A percentile compares a stretch with the other conserved stretches of the same genome.
Evolutionary conservation across 2,888 invertebrate genomes (phyloP).

Genomic region (Epirrhoe alternata): DNA sequence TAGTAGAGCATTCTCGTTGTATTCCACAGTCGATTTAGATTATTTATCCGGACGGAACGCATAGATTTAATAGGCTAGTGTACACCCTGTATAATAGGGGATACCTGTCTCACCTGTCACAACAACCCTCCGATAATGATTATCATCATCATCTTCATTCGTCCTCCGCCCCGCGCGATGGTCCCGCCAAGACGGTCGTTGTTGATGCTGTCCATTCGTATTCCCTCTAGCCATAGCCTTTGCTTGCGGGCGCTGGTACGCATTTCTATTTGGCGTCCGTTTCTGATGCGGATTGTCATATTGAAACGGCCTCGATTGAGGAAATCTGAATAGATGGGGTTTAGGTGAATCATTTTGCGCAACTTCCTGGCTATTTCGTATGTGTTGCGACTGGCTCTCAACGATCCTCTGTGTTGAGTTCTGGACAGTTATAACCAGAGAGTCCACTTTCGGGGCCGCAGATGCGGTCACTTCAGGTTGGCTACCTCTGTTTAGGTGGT

Average conservation of each 20-base stretch:
- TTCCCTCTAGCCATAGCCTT: neutral
- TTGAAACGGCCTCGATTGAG: slow-evolving; percentile 11
- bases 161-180: neutral
- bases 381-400: slow-evolving; percentile 1
- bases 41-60: neutral
- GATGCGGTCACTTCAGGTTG: slow-evolving; percentile 7
- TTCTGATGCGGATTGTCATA: slow-evolving; percentile 3
- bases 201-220: neutral
- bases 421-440: slow-evolving; percentile 25
- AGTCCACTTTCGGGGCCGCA: neutral
- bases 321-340: slow-evolving; percentile 12
- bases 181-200: slow-evolving; percentile 7
- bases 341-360: neutral
- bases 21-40: too few relatives aligned
- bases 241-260: neutral
- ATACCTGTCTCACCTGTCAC: slow-evolving; percentile 52
- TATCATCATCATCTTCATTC: neutral
- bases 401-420: slow-evolving; percentile 9
- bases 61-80: neutral
- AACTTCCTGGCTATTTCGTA: neutral
- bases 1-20: too few relatives aligned
- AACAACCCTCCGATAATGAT: slow-evolving; percentile 30
- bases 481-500: neutral
- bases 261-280: neutral
- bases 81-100: neutral